These are phyloP conservation scores for Mus spretus DNA, from an alignment of 2,797 vertebrate genomes.

Conservation along the genomic window DNA sequence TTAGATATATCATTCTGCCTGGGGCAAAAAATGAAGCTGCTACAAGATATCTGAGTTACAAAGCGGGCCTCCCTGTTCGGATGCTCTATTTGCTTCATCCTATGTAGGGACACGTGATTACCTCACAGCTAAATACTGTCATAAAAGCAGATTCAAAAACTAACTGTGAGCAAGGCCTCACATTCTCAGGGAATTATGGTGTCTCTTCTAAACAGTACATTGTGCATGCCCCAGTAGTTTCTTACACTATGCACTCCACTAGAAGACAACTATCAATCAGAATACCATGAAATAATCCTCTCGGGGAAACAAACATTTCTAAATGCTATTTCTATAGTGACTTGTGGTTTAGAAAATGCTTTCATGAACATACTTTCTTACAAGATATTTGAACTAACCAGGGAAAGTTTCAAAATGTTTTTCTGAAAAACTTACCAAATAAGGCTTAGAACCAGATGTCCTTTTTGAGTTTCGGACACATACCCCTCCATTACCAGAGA, in stretches of 20 bases:
- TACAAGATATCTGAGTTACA: background rate
- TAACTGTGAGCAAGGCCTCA: fast-evolving
- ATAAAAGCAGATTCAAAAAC: background rate
- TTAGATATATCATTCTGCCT: background rate
- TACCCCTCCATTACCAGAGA: no score
- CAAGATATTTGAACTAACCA: background rate
- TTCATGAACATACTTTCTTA: background rate
- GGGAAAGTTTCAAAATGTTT: background rate
- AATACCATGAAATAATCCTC: background rate
- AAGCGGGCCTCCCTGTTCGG: background rate
- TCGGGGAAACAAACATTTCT: background rate
- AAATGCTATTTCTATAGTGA: background rate
- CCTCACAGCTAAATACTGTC: background rate
- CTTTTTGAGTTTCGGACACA: background rate
- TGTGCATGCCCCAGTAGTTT: background rate
- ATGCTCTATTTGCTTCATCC: background rate
- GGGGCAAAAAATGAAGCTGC: background rate
- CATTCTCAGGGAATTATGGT: background rate
- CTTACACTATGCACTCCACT: background rate
- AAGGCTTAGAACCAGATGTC: background rate
- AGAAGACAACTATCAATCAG: background rate
- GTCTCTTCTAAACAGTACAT: background rate
- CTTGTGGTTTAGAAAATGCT: background rate
- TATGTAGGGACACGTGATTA: background rate
- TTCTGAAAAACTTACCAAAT: background rate